Evolutionary conservation across 2,797 vertebrate genomes (phyloP).

Genomic region (Coluber constrictor): DNA sequence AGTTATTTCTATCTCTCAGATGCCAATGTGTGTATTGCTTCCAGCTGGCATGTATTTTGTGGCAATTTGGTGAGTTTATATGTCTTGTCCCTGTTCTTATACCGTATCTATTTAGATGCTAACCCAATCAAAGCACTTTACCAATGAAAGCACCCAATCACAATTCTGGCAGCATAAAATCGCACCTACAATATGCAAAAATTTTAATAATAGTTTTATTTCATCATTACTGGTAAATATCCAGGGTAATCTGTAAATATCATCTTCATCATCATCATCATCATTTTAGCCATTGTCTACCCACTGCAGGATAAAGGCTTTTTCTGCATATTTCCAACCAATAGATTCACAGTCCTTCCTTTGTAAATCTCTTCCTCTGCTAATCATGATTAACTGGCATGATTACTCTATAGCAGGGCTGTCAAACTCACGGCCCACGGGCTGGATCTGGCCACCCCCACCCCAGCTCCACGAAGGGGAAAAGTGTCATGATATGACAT

Average conservation of each 20-base stretch:
- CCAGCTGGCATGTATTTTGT: background rate
- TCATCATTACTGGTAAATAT: background rate
- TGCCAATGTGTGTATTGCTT: too few species aligned
- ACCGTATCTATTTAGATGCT: background rate
- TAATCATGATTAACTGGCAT: background rate
- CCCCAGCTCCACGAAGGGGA: too few species aligned
- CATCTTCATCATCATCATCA: background rate
- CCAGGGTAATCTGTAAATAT: background rate
- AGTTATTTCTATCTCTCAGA: background rate
- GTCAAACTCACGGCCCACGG: rapidly evolving
- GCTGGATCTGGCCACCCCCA: background rate
- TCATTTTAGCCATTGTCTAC: background rate
- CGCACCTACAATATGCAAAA: background rate
- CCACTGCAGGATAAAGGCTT: background rate
- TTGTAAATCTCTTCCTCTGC: background rate
- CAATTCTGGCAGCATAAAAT: background rate
- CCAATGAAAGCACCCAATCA: background rate
- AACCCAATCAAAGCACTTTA: background rate
- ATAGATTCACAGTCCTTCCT: background rate
- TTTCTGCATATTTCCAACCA: background rate
- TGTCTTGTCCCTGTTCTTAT: background rate
- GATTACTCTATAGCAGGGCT: background rate
- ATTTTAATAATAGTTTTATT: background rate
- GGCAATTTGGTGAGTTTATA: background rate
- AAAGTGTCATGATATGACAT: background rate